Conservation (phyloP, 2,113 vertebrate genomes). For the Lophius piscatorius region DNA sequence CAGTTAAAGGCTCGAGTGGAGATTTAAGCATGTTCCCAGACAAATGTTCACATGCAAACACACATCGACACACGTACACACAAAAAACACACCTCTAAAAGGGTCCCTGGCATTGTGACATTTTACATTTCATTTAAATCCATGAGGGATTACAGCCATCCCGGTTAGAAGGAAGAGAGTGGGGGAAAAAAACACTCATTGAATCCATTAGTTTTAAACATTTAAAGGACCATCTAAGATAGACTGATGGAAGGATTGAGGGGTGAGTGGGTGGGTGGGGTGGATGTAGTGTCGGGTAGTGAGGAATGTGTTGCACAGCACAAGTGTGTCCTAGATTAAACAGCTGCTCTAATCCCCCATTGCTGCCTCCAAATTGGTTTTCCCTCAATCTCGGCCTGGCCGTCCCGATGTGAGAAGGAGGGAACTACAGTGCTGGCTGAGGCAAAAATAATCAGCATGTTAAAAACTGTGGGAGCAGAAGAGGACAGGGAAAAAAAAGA, state of each 20-base stretch:
- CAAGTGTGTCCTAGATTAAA: slow-evolving; percentile 82
- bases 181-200: slow-evolving; percentile 54
- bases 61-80: slow-evolving; percentile 21
- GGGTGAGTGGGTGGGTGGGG: slow-evolving; percentile 27
- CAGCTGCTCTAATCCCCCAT: slow-evolving; percentile 79
- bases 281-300: slow-evolving; percentile 32
- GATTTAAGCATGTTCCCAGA: slow-evolving; percentile 49
- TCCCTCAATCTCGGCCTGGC: slow-evolving; percentile 76
- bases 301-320: slow-evolving; percentile 64
- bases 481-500: slow-evolving; percentile 7
- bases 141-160: slow-evolving; percentile 74
- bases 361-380: slow-evolving; percentile 77
- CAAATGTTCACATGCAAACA: slow-evolving; percentile 8
- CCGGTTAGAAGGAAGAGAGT: slow-evolving; percentile 56
- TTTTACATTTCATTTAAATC: slow-evolving; percentile 78
- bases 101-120: slow-evolving; percentile 78
- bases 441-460: slow-evolving; percentile 67
- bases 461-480: slow-evolving; percentile 59
- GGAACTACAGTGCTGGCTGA: slow-evolving; percentile 57
- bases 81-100: slow-evolving; percentile 72
- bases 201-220: slow-evolving; percentile 79
- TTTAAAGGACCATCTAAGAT: slow-evolving; percentile 77
- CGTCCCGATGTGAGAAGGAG: slow-evolving; percentile 70
- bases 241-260: slow-evolving; percentile 66
- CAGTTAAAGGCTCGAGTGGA: slow-evolving; percentile 35